Conservation (phyloP, 2,888 invertebrate species). For the Scaptodrosophila latifasciaeformis region DNA sequence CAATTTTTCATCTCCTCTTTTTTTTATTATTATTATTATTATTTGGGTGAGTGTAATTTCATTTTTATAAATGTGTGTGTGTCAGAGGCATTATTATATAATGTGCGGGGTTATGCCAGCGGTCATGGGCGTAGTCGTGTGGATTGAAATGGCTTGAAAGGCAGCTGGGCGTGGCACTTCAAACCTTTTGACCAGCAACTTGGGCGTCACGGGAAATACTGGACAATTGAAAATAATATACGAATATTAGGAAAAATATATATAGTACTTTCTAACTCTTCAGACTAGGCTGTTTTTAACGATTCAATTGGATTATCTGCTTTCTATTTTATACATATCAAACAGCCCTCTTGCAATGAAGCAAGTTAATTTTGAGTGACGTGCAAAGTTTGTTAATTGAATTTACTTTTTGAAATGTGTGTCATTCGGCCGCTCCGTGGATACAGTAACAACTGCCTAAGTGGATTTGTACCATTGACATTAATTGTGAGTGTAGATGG, state of each 20-base stretch:
- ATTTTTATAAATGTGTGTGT: constrained; percentile 59
- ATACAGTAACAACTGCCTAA: constrained; percentile 61
- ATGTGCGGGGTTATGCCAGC: constrained; percentile 48
- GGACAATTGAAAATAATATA: constrained; percentile 64
- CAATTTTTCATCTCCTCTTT: constrained; percentile 54
- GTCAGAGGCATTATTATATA: constrained; percentile 63
- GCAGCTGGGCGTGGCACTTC: constrained; percentile 30
- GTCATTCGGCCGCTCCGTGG: constrained; percentile 34
- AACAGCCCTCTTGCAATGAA: background rate
- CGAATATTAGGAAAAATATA: constrained; percentile 51
- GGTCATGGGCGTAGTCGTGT: constrained; percentile 14
- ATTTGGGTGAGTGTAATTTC: constrained; percentile 52
- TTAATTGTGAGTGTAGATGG: constrained; percentile 54
- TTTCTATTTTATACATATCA: constrained; percentile 19
- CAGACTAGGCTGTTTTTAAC: too few species aligned
- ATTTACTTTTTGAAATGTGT: constrained; percentile 52
- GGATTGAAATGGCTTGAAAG: too few species aligned
- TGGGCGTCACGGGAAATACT: constrained; percentile 46
- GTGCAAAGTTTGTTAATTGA: constrained; percentile 67
- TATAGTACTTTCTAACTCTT: too few species aligned
- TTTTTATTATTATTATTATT: background rate
- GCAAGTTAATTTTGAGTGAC: constrained; percentile 63
- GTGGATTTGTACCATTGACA: constrained; percentile 67
- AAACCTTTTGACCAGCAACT: constrained; percentile 25
- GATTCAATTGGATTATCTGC: constrained; percentile 23